phyloP scores from a whole-genome alignment of 2,797 vertebrate species.

The Okamejei kenojei region DNA sequence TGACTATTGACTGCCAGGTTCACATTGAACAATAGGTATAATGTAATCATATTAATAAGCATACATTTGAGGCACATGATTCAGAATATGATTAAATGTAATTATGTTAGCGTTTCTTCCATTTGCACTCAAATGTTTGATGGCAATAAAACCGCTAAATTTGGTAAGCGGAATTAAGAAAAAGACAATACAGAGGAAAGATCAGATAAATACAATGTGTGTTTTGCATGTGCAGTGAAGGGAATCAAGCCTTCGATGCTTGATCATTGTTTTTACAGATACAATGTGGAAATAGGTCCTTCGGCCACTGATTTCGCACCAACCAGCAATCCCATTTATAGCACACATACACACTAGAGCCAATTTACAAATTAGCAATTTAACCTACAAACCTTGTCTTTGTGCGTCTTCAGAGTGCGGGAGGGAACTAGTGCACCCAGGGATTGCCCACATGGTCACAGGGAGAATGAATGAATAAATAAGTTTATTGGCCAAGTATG shows the following conservation, averaged over 20 bases:
- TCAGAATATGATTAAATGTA: not conserved
- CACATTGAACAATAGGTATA: slow-evolving; percentile 61
- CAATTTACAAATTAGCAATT: too few relatives aligned
- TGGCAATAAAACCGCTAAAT: not conserved
- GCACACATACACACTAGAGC: too few relatives aligned
- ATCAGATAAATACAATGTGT: not conserved
- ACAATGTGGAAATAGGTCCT: too few relatives aligned
- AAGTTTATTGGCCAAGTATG: too few relatives aligned
- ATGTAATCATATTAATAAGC: slow-evolving; percentile 29
- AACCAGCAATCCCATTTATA: too few relatives aligned
- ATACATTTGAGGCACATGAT: not conserved
- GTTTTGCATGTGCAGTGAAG: not conserved
- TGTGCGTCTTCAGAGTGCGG: too few relatives aligned
- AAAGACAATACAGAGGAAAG: not conserved
- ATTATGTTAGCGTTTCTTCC: not conserved
- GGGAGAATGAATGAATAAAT: too few relatives aligned
- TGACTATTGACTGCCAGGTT: slow-evolving; percentile 65
- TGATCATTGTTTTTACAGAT: not conserved
- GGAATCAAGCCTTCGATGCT: not conserved
- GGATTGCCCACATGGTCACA: too few relatives aligned
- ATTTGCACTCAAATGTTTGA: not conserved
- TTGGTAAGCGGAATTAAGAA: not conserved
- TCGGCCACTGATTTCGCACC: too few relatives aligned
- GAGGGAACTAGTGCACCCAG: too few relatives aligned
- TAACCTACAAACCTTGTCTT: too few relatives aligned